Conservation (phyloP, 2,888 invertebrate species). For the Hanleya hanleyi region DNA sequence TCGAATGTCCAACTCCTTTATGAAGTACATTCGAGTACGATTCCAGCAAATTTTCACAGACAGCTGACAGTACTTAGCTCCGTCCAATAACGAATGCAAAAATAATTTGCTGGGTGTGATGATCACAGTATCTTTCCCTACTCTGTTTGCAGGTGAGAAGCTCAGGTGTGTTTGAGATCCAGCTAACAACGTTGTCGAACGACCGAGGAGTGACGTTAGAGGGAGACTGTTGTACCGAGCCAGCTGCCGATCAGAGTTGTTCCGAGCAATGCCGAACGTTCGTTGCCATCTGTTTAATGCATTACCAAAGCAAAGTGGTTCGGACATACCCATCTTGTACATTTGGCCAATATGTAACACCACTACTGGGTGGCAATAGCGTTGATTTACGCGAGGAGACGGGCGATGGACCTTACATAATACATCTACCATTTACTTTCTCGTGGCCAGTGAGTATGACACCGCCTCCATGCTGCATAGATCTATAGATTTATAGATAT, state of each 20-base stretch:
- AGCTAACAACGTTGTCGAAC: slow-evolving; percentile 49
- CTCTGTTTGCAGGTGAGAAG: slow-evolving; percentile 44
- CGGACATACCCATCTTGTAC: slow-evolving; percentile 82
- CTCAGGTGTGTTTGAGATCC: slow-evolving; percentile 53
- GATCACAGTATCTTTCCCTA: too few species aligned
- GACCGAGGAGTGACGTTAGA: slow-evolving; percentile 45
- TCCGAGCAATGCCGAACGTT: slow-evolving; percentile 50
- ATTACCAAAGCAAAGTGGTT: slow-evolving; percentile 95
- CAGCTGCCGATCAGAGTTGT: slow-evolving; percentile 41
- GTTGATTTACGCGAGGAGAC: slow-evolving; percentile 33
- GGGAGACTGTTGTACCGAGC: slow-evolving; percentile 47
- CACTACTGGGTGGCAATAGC: slow-evolving; percentile 78
- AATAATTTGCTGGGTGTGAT: too few species aligned
- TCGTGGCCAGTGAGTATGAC: slow-evolving; percentile 54
- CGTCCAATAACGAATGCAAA: too few species aligned
- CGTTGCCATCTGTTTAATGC: slow-evolving; percentile 87
- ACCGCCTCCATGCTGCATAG: background rate
- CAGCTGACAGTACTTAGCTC: too few species aligned
- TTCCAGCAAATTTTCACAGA: too few species aligned
- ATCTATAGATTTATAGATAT: background rate
- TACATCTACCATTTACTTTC: slow-evolving; percentile 48
- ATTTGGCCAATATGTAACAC: slow-evolving; percentile 92
- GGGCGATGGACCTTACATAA: slow-evolving; percentile 19
- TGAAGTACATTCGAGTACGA: too few species aligned
- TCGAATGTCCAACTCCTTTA: too few species aligned